Conservation (phyloP, 2,113 vertebrate genomes). For the Candoia aspera region DNA sequence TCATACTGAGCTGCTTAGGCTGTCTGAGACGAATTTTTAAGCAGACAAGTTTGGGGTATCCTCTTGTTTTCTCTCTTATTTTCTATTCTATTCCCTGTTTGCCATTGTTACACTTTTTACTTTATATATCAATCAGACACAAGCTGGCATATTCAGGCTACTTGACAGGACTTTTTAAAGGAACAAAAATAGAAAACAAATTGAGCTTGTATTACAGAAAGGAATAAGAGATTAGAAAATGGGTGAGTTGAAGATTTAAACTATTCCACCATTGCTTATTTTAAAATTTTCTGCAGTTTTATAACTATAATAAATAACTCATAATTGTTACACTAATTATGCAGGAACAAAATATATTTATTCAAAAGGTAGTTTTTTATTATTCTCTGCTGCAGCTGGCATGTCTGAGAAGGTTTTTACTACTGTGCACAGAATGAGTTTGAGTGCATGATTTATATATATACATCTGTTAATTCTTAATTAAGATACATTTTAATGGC, state of each 20-base stretch:
- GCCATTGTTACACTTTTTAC: background rate
- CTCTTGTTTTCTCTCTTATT: background rate
- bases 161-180: background rate
- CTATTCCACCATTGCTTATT: background rate
- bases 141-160: background rate
- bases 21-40: background rate
- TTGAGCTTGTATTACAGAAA: background rate
- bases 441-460: slow-evolving; percentile 27
- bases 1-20: background rate
- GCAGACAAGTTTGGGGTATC: background rate
- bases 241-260: background rate
- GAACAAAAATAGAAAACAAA: background rate
- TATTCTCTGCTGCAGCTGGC: background rate
- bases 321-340: slow-evolving; percentile 23
- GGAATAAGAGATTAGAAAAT: background rate
- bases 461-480: slow-evolving; percentile 17
- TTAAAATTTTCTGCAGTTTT: slow-evolving; percentile 17
- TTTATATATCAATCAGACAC: background rate
- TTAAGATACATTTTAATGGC: slow-evolving; percentile 27
- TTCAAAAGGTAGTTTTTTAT: background rate
- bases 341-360: background rate
- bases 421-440: background rate
- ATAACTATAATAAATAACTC: background rate
- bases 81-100: background rate
- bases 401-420: background rate